phyloP scores from a whole-genome alignment of 2,888 invertebrate species.

The Noctua janthina region DNA sequence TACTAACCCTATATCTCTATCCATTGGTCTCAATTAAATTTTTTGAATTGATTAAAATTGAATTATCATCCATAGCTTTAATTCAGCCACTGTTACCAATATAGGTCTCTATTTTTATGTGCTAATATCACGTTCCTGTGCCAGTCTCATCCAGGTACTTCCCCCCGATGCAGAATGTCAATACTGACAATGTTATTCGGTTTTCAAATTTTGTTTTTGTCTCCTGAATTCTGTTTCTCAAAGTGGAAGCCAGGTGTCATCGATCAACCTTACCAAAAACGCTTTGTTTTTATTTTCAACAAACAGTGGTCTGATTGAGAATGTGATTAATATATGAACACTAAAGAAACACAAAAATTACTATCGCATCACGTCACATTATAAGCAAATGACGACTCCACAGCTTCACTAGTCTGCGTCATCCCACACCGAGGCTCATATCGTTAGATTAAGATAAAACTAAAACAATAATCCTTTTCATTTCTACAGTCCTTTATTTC shows the following conservation, averaged over 20 bases:
- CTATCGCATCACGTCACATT: neutral
- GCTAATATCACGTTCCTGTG: neutral
- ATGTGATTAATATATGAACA: neutral
- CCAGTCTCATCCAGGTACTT: neutral
- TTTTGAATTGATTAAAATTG: no score
- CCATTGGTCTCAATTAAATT: no score
- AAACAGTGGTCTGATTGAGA: neutral
- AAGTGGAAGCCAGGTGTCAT: neutral
- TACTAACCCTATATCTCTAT: no score
- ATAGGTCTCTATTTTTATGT: neutral
- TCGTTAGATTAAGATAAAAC: conserved; percentile 89
- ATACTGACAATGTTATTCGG: neutral
- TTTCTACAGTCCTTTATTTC: conserved; percentile 86
- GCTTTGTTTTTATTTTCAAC: neutral
- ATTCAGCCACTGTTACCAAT: no score
- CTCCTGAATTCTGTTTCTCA: neutral
- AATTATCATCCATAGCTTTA: no score
- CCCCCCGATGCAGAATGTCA: neutral
- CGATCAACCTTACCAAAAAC: neutral
- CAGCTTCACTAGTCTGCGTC: conserved; percentile 65
- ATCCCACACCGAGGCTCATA: conserved; percentile 81
- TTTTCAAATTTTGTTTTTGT: neutral
- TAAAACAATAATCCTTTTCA: conserved; percentile 90
- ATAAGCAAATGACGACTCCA: conserved; percentile 63
- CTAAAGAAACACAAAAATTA: neutral